Base-by-base conservation (phyloP, 1,140 invertebrate genomes). In the Drosophila orena region DNA sequence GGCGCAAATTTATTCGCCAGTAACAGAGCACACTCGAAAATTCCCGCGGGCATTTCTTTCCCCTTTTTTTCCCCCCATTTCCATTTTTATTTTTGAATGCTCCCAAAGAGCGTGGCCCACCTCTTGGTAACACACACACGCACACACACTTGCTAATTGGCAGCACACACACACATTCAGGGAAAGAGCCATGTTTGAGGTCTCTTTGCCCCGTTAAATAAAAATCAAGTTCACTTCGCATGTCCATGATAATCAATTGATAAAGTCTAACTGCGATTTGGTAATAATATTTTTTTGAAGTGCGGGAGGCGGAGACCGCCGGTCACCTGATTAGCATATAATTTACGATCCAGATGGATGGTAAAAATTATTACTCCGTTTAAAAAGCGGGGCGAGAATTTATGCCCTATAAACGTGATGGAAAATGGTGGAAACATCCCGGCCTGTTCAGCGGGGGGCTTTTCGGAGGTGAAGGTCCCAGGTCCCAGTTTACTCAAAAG, bases 181-280 rank as follows among this genome's bases (percentile, higher is more conserved):
- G 30, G 8, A n/a, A 3, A 65, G 46, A 46, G 8, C 8, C 15
- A 40, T 49, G 20, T 64, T 65, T 52, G 14, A 54, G 65, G 65
- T 71, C 38, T 77, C 59, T 70, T 64, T 43, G 65, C 40, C 64
- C 46, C 22, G 60, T 78, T 59, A 22, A 53, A 68, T 57, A 68
- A 83, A 79, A 79, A 88, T 89, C 79, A 89, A 89, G 83, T 89
- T 88, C 83, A 78, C 49, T 88, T 88, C 66, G 65, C 83, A 89
- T 69, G 34, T 69, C 34, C 58, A 58, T 69, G 83, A 59, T 88
- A 88, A 88, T 89, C 84, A 88, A 83, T 83, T 83, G 70, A 89
- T 86, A 86, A 83, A 79, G 65, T 79, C 53, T 42, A 72, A 76
- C 72, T 81, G 65, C 59, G 72, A 61, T 77, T 77, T 79, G 54